These are phyloP conservation scores for Tympanoctomys barrerae DNA, from an alignment of 2,797 vertebrate species.

Conservation along the genomic window DNA sequence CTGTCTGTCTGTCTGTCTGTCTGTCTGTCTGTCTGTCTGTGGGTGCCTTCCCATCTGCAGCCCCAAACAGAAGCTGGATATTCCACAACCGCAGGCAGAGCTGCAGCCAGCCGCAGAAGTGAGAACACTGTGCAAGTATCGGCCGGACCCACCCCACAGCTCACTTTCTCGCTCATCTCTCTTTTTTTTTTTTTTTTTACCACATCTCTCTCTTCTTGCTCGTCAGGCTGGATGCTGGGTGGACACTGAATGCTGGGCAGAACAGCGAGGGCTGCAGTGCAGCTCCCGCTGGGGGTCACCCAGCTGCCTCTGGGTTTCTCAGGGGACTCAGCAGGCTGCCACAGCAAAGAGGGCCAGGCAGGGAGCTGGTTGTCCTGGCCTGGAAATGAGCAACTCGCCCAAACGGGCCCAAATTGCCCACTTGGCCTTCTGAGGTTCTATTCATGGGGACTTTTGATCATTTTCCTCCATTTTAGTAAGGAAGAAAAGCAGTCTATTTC, in stretches of 20 bases:
- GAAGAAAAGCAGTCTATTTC: neutral
- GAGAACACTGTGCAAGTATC: neutral
- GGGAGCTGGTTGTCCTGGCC: neutral
- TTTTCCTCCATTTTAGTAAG: neutral
- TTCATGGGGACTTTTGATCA: neutral
- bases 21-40: neutral
- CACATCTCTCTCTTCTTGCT: neutral
- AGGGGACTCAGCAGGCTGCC: accelerated
- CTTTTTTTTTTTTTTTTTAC: neutral
- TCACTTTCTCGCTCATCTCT: neutral
- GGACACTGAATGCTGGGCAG: neutral
- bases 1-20: no score
- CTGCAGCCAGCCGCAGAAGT: neutral
- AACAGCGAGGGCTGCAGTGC: neutral
- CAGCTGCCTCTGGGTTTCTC: neutral
- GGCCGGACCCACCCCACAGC: neutral
- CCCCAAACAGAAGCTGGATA: neutral
- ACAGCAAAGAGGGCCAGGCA: neutral
- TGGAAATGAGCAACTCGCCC: neutral
- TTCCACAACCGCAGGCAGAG: neutral
- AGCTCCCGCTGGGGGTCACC: neutral
- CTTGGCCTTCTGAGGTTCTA: neutral
- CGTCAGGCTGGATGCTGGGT: neutral
- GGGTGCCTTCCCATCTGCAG: neutral
- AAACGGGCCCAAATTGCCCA: neutral